phyloP scores from a whole-genome alignment of 2,113 vertebrate species.

The Hydropotes inermis region DNA sequence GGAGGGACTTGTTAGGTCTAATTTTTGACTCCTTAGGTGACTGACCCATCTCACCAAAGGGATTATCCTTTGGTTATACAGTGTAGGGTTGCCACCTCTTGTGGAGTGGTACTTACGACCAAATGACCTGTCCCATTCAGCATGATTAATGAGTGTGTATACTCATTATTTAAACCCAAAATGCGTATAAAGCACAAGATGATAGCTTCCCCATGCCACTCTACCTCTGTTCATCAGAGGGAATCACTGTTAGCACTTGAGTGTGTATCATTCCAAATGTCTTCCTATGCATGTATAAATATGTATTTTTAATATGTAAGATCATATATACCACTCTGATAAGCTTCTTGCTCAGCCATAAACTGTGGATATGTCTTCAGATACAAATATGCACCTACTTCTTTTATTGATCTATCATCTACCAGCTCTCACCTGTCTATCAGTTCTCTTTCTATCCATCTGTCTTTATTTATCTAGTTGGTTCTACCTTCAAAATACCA shows the following conservation, averaged over 20 bases:
- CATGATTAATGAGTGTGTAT: neutral
- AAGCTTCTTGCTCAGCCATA: neutral
- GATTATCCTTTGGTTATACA: neutral
- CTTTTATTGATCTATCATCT: neutral
- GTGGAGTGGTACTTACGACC: neutral
- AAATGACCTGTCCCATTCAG: neutral
- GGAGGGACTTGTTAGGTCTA: neutral
- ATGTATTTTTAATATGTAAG: neutral
- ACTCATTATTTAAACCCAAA: neutral
- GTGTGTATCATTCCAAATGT: neutral
- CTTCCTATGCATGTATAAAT: neutral
- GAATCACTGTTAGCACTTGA: neutral
- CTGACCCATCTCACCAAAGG: neutral
- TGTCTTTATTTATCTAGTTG: neutral
- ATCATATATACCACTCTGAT: neutral
- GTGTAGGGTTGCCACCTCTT: neutral
- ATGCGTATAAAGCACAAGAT: neutral
- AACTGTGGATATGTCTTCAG: neutral
- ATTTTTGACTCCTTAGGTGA: neutral
- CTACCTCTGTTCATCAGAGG: neutral
- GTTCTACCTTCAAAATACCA: neutral
- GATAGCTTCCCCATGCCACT: neutral
- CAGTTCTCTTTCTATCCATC: neutral
- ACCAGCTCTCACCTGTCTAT: neutral
- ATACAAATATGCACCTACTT: neutral